These are phyloP conservation scores for Astropecten irregularis DNA, from an alignment of 53 echinoderm and acorn worm species.

Conservation along the genomic window DNA sequence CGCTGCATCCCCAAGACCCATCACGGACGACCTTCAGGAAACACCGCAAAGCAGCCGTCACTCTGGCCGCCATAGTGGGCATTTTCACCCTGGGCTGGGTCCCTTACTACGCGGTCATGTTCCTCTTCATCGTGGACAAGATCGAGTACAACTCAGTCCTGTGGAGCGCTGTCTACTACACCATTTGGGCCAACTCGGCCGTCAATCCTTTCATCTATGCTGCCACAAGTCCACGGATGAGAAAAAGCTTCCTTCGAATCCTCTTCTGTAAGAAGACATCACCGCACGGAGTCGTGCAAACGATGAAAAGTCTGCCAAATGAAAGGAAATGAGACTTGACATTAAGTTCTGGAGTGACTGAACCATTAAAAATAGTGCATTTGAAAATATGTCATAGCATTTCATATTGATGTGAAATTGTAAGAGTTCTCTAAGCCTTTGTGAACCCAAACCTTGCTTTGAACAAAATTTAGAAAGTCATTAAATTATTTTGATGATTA, in stretches of 20 bases:
- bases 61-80: conserved; percentile 40
- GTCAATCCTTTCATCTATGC: conserved; percentile 59
- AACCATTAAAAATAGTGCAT: background rate
- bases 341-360: background rate
- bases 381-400: background rate
- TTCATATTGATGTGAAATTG: background rate
- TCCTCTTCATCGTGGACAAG: conserved; percentile 7
- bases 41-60: conserved; percentile 44
- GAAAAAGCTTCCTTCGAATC: conserved; percentile 4
- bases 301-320: background rate
- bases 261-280: conserved; percentile 35
- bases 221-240: conserved; percentile 28
- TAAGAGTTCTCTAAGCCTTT: too few relatives aligned
- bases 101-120: conserved; percentile 39
- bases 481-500: too few relatives aligned
- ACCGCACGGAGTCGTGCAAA: background rate
- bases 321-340: background rate
- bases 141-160: conserved; percentile 18
- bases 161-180: conserved; percentile 45
- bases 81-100: conserved; percentile 35
- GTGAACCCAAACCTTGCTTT: too few relatives aligned
- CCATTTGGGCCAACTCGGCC: conserved; percentile 46
- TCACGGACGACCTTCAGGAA: conserved; percentile 12
- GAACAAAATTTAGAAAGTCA: too few relatives aligned
- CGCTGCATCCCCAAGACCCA: background rate